Evolutionary conservation across 2,888 invertebrate genomes (phyloP).

Genomic region (Acleris sparsana): DNA sequence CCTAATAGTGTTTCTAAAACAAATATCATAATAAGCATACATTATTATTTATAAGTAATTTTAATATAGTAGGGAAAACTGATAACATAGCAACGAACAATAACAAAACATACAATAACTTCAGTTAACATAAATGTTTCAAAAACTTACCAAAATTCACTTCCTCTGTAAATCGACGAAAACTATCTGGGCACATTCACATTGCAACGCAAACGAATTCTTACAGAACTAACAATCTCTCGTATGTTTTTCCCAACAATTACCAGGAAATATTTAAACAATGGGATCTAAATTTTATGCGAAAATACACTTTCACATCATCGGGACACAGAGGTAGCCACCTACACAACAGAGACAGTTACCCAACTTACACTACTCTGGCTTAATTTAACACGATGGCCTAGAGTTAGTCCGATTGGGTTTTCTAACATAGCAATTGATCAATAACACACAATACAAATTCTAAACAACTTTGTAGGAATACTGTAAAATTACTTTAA

Average conservation of each 20-base stretch:
- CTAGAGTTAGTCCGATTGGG: constrained; percentile 18
- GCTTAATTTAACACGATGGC: constrained; percentile 8
- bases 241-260: constrained; percentile 66
- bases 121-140: background rate
- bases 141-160: constrained; percentile 46
- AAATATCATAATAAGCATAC: constrained; percentile 7
- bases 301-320: constrained; percentile 82
- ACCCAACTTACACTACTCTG: constrained; percentile 38
- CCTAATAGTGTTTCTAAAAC: too few relatives aligned
- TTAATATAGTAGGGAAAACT: background rate
- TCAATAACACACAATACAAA: constrained; percentile 41
- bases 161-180: constrained; percentile 36
- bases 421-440: constrained; percentile 39
- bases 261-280: constrained; percentile 76
- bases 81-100: constrained; percentile 2
- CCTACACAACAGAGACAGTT: constrained; percentile 81
- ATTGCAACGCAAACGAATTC: constrained; percentile 53
- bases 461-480: constrained; percentile 51
- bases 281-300: constrained; percentile 81
- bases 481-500: constrained; percentile 58
- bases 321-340: constrained; percentile 70
- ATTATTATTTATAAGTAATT: background rate
- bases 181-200: constrained; percentile 44
- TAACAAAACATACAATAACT: background rate
- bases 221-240: constrained; percentile 60